Percentiles rank a stretch among this genome's conserved stretches.
phyloP scores from a whole-genome alignment of 2,888 invertebrate species.

The Hetaerina titia region DNA sequence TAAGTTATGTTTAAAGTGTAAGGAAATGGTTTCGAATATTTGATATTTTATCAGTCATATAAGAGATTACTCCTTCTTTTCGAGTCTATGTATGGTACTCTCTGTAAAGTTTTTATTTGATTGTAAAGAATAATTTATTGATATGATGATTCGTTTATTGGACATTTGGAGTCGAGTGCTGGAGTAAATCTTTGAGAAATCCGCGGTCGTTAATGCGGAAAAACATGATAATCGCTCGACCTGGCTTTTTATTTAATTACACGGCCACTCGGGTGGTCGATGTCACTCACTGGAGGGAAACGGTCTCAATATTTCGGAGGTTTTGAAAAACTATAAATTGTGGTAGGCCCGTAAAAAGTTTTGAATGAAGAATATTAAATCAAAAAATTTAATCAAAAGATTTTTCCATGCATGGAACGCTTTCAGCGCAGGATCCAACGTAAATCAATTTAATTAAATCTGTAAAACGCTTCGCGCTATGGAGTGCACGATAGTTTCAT shows the following conservation, averaged over 20 bases:
- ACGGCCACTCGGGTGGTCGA: background rate
- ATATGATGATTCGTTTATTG: too few species aligned
- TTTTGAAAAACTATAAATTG: background rate
- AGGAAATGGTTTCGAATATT: too few species aligned
- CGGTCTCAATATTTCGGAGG: background rate
- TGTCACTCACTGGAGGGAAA: background rate
- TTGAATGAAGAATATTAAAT: conserved; percentile 13
- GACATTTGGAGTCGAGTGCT: too few species aligned
- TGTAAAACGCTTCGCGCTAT: background rate
- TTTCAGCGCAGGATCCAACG: background rate
- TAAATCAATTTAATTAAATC: background rate
- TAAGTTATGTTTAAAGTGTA: too few species aligned
- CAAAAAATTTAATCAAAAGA: conserved; percentile 10
- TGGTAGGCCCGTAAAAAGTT: background rate
- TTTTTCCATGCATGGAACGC: background rate
- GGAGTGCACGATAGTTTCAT: background rate
- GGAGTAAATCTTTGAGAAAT: too few species aligned
- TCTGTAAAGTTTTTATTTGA: too few species aligned
- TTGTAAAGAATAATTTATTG: too few species aligned
- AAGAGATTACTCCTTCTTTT: too few species aligned
- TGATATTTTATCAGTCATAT: too few species aligned
- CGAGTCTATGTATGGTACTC: too few species aligned
- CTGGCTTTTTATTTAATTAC: background rate
- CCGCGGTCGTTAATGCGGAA: too few species aligned
- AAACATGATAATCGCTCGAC: too few species aligned